Conservation (phyloP, 2,888 invertebrate genomes). For the Himalopsyche tibetana region DNA sequence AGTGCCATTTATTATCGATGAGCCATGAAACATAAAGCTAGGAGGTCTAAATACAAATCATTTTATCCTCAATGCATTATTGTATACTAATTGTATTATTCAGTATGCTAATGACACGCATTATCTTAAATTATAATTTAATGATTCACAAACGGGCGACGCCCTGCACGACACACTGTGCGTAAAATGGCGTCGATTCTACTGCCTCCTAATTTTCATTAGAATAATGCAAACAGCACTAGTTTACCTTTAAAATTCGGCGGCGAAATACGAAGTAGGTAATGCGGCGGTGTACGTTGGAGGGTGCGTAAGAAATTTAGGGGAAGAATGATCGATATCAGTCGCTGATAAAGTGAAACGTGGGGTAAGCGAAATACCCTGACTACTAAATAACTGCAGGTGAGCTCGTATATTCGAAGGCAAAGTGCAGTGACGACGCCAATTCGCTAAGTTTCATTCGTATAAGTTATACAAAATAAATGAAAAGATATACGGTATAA, state of each 20-base stretch:
- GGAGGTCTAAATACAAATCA: too few species aligned
- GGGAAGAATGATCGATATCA: constrained; percentile 62
- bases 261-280: constrained; percentile 58
- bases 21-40: too few species aligned
- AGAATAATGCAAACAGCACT: constrained; percentile 63
- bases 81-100: neutral
- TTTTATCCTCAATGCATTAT: too few species aligned
- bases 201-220: constrained; percentile 58
- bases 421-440: neutral
- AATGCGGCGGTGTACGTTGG: constrained; percentile 32
- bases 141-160: neutral
- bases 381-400: constrained; percentile 60
- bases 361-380: constrained; percentile 61
- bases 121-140: constrained; percentile 3
- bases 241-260: constrained; percentile 56
- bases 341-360: constrained; percentile 61
- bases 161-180: constrained; percentile 5
- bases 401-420: constrained; percentile 44
- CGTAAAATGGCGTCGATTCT: constrained; percentile 32
- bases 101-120: neutral
- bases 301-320: constrained; percentile 56
- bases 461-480: too few species aligned
- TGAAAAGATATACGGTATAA: too few species aligned
- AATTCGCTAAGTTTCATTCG: too few species aligned
- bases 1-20: too few species aligned